Base-by-base conservation (phyloP, 2,113 vertebrate genomes). In the Xenotilapia longispinis region DNA sequence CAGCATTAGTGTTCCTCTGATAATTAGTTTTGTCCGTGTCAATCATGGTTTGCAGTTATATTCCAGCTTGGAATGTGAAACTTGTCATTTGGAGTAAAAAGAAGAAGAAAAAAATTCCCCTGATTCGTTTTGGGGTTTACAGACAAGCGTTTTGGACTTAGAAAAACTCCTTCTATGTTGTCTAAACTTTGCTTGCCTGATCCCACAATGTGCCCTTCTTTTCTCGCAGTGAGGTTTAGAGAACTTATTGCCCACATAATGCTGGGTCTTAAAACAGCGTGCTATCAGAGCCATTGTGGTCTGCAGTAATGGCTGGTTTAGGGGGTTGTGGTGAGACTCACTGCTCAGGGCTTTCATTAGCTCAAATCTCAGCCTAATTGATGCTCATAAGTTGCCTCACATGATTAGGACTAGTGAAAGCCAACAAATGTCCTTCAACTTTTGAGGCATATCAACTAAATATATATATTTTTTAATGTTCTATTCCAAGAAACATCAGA, bases 231-330 rank as follows among this genome's bases (percentile, higher is more conserved):
- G 88, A 91, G 91, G 40, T 94, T 89, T 82, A 53, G 63, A 87
- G 90, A 83, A 89, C 90, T 85, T 88, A 45, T 92, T 89, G 92
- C 86, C 94, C 93, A 94, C 94, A 94, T 92, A 87, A 94, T 90
- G 87, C 81, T 58, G 88, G 92, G 75, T 94, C 91, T 90, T 94
- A 85, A 91, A 94, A 85, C 94, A 94, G 94, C 91, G 87, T 92
- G 95, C 33, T 87, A 75, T 89, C 88, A 87, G 94, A 93, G 91
- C 70, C 92, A 70, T 47, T 94, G 94, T 90, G 94, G 93, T 94
- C 89, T 84, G 86, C 81, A 92, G 87, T 92, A 93, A 93, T 92
- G 84, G 83, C 92, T 86, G 84, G 87, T 93, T 92, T 70, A 90
- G 84, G 85, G 88, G 88, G 79, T 83, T 94, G 94, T 70, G 93